A percentile compares a stretch with the other conserved stretches of the same genome.
phyloP scores from a whole-genome alignment of 2,797 vertebrate genomes.

The Hylomyscus alleni region DNA sequence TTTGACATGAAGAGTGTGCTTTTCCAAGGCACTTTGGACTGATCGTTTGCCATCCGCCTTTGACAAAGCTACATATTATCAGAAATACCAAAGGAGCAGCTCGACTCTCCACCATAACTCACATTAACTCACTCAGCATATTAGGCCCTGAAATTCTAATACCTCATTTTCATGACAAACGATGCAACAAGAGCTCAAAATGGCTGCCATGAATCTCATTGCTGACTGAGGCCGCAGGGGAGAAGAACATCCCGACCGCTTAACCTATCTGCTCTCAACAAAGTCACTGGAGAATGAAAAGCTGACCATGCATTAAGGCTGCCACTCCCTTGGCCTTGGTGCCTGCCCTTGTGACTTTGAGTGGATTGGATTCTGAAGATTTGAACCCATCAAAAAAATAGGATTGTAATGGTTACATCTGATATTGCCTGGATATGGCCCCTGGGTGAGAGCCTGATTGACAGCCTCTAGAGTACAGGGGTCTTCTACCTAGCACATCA shows the following conservation, averaged over 20 bases:
- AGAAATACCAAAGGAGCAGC: slow-evolving; percentile 72
- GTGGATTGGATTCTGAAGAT: neutral
- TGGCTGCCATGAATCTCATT: slow-evolving; percentile 82
- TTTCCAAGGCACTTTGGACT: slow-evolving; percentile 64
- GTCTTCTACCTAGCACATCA: fast-evolving
- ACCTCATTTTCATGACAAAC: slow-evolving; percentile 86
- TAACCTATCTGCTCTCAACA: slow-evolving; percentile 45
- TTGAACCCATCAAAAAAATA: neutral
- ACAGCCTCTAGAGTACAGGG: neutral
- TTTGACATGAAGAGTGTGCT: slow-evolving; percentile 63
- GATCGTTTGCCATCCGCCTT: slow-evolving; percentile 51
- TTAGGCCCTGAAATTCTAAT: slow-evolving; percentile 81
- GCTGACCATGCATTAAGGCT: neutral
- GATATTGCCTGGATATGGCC: neutral
- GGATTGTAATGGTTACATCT: neutral
- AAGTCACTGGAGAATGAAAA: neutral
- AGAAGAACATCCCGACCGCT: slow-evolving; percentile 62
- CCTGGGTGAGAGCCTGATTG: neutral
- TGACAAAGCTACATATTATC: slow-evolving; percentile 67
- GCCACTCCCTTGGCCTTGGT: neutral
- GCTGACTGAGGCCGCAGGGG: slow-evolving; percentile 64
- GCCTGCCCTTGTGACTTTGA: neutral
- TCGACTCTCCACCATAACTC: slow-evolving; percentile 75
- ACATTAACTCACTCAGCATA: slow-evolving; percentile 80
- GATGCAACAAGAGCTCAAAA: slow-evolving; percentile 80